phyloP scores from a whole-genome alignment of 2,113 vertebrate species.

The Aix galericulata region DNA sequence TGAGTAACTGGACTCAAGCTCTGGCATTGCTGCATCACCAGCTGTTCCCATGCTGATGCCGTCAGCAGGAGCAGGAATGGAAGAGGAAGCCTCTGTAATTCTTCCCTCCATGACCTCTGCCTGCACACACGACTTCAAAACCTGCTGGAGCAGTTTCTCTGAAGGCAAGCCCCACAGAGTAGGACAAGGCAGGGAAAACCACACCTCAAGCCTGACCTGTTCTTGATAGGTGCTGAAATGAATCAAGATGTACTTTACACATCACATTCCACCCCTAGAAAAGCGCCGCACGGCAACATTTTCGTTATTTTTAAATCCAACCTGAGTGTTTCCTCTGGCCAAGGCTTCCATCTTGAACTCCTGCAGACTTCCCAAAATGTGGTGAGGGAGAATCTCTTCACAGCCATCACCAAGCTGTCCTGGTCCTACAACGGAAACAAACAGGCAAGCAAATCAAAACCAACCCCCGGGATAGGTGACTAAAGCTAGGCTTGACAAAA shows the following conservation, averaged over 20 bases:
- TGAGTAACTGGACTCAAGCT: neutral
- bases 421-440: conserved; percentile 53
- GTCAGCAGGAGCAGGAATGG: neutral
- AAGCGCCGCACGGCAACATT: neutral
- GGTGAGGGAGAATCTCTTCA: conserved; percentile 85
- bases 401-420: conserved; percentile 61
- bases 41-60: neutral
- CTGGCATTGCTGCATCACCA: neutral
- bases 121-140: neutral
- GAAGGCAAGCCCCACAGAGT: neutral
- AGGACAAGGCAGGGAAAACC: neutral
- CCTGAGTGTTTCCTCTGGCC: conserved; percentile 80
- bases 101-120: neutral
- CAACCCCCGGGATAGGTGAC: neutral
- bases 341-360: conserved; percentile 84
- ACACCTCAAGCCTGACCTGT: neutral
- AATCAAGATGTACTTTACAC: neutral
- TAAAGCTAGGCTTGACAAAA: neutral
- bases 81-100: neutral
- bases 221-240: neutral
- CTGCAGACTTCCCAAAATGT: conserved; percentile 87
- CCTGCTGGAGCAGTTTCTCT: conserved; percentile 27
- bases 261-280: neutral
- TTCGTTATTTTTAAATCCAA: conserved; percentile 36
- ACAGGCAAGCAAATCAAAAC: neutral